These are phyloP conservation scores for Ditylenchus dipsaci DNA, from an alignment of 1,140 invertebrate species.

Conservation along the genomic window DNA sequence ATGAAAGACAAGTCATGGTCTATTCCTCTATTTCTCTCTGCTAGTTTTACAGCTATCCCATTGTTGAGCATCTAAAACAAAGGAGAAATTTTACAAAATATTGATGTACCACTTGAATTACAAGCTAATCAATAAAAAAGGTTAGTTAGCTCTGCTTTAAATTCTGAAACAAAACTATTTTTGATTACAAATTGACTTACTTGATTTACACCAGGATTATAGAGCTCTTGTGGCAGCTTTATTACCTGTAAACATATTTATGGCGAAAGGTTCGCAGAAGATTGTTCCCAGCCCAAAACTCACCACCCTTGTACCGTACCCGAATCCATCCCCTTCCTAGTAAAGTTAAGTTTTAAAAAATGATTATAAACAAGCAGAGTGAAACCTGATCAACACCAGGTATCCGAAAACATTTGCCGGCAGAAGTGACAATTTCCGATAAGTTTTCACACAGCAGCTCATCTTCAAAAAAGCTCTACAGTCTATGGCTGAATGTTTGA, in stretches of 20 bases:
- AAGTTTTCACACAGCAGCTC: slow-evolving; percentile 29
- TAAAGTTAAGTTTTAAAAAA: too few species aligned
- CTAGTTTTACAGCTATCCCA: slow-evolving; percentile 47
- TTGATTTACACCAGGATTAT: slow-evolving; percentile 47
- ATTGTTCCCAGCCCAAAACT: slow-evolving; percentile 34
- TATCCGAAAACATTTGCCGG: slow-evolving; percentile 46
- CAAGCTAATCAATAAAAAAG: background rate
- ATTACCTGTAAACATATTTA: background rate
- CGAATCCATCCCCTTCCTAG: slow-evolving; percentile 36
- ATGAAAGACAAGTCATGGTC: slow-evolving; percentile 50
- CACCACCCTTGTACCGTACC: slow-evolving; percentile 38
- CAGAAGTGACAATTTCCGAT: slow-evolving; percentile 50
- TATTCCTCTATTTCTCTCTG: slow-evolving; percentile 41
- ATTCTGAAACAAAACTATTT: too few species aligned
- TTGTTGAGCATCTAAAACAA: slow-evolving; percentile 46
- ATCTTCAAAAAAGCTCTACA: slow-evolving; percentile 43
- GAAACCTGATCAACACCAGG: slow-evolving; percentile 31
- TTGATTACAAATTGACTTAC: too few species aligned
- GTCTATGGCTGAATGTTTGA: slow-evolving; percentile 14
- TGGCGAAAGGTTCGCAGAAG: too few species aligned
- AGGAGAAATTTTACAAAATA: too few species aligned
- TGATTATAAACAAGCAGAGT: too few species aligned
- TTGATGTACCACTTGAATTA: background rate
- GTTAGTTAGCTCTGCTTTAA: too few species aligned
- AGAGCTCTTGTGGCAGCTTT: slow-evolving; percentile 25